A percentile compares a stretch with the other conserved stretches of the same genome.
These are phyloP conservation scores for Hirtodrosophila alboralis DNA, from an alignment of 2,888 invertebrate genomes.

Conservation along the genomic window DNA sequence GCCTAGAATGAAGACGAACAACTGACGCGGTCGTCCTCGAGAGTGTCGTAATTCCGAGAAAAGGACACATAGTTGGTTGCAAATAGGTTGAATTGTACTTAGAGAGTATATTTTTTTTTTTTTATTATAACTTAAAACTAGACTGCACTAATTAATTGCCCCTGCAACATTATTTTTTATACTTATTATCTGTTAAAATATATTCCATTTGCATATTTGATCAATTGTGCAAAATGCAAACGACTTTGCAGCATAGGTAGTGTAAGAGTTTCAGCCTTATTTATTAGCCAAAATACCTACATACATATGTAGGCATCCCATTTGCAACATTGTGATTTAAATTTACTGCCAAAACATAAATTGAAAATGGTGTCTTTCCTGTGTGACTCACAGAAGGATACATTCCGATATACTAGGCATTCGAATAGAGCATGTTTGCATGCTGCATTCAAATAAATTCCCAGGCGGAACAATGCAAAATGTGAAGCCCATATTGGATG, in stretches of 20 bases:
- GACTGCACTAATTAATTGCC: background rate
- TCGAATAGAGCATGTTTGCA: background rate
- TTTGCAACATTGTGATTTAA: slow-evolving; percentile 39
- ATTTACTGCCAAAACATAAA: slow-evolving; percentile 41
- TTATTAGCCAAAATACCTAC: slow-evolving; percentile 24
- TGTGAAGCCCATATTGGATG: too few species aligned
- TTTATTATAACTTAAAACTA: background rate
- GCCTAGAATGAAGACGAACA: slow-evolving; percentile 20
- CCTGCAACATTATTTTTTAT: background rate
- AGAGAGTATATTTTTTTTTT: too few species aligned
- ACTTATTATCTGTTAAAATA: background rate
- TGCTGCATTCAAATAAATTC: background rate
- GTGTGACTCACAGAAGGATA: slow-evolving; percentile 1
- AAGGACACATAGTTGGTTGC: slow-evolving; percentile 1
- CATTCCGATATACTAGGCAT: background rate
- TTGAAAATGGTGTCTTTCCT: slow-evolving; percentile 14
- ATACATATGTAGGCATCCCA: too few species aligned
- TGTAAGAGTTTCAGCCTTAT: slow-evolving; percentile 4
- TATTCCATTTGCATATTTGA: slow-evolving; percentile 5
- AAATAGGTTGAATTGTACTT: slow-evolving; percentile 3
- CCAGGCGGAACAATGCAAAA: background rate
- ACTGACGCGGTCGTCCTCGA: background rate
- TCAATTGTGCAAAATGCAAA: slow-evolving; percentile 14
- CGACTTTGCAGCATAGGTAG: background rate
- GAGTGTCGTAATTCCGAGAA: background rate